These are phyloP conservation scores for Acropternis orthonyx DNA, from an alignment of 2,797 vertebrate genomes.

Conservation along the genomic window DNA sequence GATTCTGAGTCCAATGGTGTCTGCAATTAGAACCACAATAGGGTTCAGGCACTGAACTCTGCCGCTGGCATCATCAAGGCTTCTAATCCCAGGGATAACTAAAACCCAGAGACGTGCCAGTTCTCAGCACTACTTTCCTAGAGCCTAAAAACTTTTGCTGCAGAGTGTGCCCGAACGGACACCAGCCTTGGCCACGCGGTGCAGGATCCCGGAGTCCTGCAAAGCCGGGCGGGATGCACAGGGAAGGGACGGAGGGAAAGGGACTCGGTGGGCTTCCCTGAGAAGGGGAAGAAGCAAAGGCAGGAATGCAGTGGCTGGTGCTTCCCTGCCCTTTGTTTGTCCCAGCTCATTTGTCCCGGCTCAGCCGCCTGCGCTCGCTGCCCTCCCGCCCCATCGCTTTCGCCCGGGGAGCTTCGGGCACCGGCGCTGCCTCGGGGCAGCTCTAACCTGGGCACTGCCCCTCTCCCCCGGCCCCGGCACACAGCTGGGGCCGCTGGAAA, in stretches of 20 bases:
- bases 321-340: neutral
- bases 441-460: fast-evolving
- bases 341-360: neutral
- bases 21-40: neutral
- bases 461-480: fast-evolving
- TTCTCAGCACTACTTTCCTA: neutral
- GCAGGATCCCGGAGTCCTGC: neutral
- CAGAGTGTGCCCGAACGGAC: fast-evolving
- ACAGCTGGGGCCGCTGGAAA: fast-evolving
- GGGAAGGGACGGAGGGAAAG: fast-evolving
- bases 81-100: neutral
- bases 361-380: neutral
- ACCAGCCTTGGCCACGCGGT: fast-evolving
- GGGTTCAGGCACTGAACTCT: neutral
- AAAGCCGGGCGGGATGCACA: fast-evolving
- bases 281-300: neutral
- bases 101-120: neutral
- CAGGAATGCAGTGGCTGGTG: fast-evolving
- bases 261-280: neutral
- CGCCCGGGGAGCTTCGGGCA: neutral
- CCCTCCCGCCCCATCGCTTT: neutral
- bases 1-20: neutral
- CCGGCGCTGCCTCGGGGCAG: fast-evolving
- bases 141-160: neutral
- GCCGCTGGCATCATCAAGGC: neutral